phyloP scores from a whole-genome alignment of 1,140 invertebrate species.

The Zaprionus capensis region DNA sequence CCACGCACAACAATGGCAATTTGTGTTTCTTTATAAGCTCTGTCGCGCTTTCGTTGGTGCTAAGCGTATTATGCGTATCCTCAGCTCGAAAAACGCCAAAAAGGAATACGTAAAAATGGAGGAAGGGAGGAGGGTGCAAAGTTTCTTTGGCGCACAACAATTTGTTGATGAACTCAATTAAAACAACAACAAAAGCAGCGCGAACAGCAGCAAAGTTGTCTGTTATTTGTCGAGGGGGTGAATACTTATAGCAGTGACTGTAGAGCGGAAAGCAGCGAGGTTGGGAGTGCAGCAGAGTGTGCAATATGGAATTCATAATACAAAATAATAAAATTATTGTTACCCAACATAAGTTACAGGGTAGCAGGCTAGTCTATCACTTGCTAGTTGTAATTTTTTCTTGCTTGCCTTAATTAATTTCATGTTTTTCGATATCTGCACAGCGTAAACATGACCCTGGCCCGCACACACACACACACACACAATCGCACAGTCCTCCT shows the following conservation, averaged over 20 bases:
- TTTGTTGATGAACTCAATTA: slow-evolving; percentile 80
- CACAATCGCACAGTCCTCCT: background rate
- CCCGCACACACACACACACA: slow-evolving; percentile 12
- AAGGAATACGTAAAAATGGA: slow-evolving; percentile 12
- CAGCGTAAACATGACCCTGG: slow-evolving; percentile 39
- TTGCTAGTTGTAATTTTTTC: background rate
- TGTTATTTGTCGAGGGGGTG: slow-evolving; percentile 4
- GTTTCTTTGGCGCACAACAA: slow-evolving; percentile 37
- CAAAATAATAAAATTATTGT: too few relatives aligned
- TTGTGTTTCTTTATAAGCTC: slow-evolving; percentile 63
- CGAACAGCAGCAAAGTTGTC: slow-evolving; percentile 13
- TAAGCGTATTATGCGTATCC: slow-evolving; percentile 58
- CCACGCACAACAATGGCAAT: slow-evolving; percentile 50
- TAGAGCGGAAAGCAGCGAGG: too few relatives aligned
- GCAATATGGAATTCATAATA: background rate
- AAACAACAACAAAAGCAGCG: slow-evolving; percentile 35
- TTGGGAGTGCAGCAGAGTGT: too few relatives aligned
- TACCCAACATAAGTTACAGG: background rate
- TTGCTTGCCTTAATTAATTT: slow-evolving; percentile 68
- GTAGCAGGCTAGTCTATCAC: background rate
- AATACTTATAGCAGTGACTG: too few relatives aligned
- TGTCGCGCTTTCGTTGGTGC: slow-evolving; percentile 7
- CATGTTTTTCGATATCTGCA: slow-evolving; percentile 39
- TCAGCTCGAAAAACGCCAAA: background rate
- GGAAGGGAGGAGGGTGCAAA: background rate